Evolutionary conservation across 2,888 invertebrate genomes (phyloP).

Genomic region (Gymnocheta viridis): DNA sequence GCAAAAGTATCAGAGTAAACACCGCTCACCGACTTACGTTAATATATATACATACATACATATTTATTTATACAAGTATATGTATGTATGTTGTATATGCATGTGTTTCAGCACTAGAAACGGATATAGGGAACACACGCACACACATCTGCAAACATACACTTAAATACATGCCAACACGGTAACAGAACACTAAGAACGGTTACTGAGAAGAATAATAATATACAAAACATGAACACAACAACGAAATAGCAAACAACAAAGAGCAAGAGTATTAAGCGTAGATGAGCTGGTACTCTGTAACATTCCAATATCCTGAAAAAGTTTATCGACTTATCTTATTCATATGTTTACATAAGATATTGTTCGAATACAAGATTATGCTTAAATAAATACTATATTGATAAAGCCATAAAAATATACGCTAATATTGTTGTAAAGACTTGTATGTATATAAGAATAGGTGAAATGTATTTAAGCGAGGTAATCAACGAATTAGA

Average conservation of each 20-base stretch:
- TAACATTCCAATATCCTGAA: slow-evolving; percentile 22
- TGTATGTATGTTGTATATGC: neutral
- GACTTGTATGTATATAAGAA: too few relatives aligned
- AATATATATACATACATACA: too few relatives aligned
- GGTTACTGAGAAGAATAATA: neutral
- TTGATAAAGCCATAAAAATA: neutral
- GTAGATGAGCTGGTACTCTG: slow-evolving; percentile 29
- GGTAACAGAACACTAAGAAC: slow-evolving; percentile 26
- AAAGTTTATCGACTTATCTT: neutral
- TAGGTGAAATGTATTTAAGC: too few relatives aligned
- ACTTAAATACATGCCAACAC: slow-evolving; percentile 5
- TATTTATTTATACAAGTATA: neutral
- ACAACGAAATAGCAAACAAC: neutral
- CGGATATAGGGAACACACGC: neutral
- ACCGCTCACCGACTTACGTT: neutral
- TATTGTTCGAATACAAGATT: neutral
- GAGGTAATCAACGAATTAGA: too few relatives aligned
- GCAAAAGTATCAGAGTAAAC: slow-evolving; percentile 12
- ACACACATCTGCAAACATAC: neutral
- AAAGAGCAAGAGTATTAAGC: slow-evolving; percentile 7
- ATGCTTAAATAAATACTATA: neutral
- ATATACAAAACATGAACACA: neutral
- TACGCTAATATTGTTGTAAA: neutral
- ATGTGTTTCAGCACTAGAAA: neutral
- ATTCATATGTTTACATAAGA: neutral